These are phyloP conservation scores for Bruchidius siliquastri DNA, from an alignment of 2,888 invertebrate genomes.

Conservation along the genomic window DNA sequence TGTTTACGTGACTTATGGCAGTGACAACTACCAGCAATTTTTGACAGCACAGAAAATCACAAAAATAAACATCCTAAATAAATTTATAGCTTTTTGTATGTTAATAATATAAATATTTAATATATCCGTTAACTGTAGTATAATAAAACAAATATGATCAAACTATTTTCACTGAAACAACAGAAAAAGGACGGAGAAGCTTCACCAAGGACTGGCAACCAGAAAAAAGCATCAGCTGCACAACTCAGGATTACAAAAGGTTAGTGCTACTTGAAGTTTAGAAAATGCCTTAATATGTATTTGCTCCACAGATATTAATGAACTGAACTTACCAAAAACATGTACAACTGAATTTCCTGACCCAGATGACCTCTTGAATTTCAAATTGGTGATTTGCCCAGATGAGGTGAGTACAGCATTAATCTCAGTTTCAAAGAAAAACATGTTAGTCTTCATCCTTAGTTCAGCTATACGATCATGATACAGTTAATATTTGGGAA, in stretches of 20 bases:
- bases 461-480: too few species aligned
- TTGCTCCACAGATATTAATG: conserved; percentile 78
- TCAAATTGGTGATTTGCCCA: conserved; percentile 93
- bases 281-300: conserved; percentile 4
- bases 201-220: conserved; percentile 66
- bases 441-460: too few species aligned
- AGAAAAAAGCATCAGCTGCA: conserved; percentile 94
- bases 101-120: conserved; percentile 12
- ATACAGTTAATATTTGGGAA: too few species aligned
- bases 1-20: background rate
- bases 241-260: conserved; percentile 98
- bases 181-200: conserved; percentile 97
- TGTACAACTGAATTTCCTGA: conserved; percentile 95
- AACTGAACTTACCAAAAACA: conserved; percentile 94
- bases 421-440: background rate
- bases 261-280: conserved; percentile 39
- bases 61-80: conserved; percentile 18
- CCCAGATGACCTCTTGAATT: conserved; percentile 91
- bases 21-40: background rate
- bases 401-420: conserved; percentile 66
- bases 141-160: conserved; percentile 72
- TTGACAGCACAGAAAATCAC: conserved; percentile 14
- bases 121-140: background rate
- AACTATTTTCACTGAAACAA: conserved; percentile 96
- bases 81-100: conserved; percentile 18